Evolutionary conservation across 1,140 invertebrate genomes (phyloP), one percentile per base, ranked within the genome.

Genomic region (Physella acuta): DNA sequence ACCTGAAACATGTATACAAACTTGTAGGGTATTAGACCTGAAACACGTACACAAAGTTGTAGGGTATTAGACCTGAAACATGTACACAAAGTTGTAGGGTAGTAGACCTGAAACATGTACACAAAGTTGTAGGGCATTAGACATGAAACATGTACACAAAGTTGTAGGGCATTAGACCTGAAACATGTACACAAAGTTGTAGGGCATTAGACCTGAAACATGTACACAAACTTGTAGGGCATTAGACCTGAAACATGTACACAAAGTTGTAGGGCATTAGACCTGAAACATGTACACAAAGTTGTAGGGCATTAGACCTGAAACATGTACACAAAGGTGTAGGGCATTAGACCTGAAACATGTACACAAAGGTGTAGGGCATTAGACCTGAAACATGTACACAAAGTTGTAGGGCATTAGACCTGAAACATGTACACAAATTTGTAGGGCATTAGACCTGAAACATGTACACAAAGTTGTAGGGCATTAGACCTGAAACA

Each of bases 161-260:
- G 53, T 90, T 90, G 81, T 90, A 90, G 14, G 89, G 90, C 81
- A 89, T 87, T 70, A 90, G 78, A 73, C 89, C 89, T 90, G 82
- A 24, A 85, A 79, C n/a, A n/a, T n/a, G n/a, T n/a, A n/a, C n/a
- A n/a, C n/a, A n/a, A n/a, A n/a, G n/a, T n/a, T n/a, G n/a, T n/a
- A n/a, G n/a, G n/a, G n/a, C n/a, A n/a, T n/a, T n/a, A 28, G 53
- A 24, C 5, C 17, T 8, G 24, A 24, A 28, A 28, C 17, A 28
- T 20, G 17, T 8, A 14, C 17, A 55, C 5, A 24, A 55, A 24
- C 17, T n/a, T 5, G 24, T n/a, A 14, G 24, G 53, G 8, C 26
- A 24, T n/a, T n/a, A 14, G 8, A 14, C 26, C 17, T n/a, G 5
- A 5, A 55, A 55, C 26, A 24, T 8, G 53, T 8, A 14, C 17